Base-by-base conservation (phyloP, 2,113 vertebrate genomes). In the Spea bombifrons region DNA sequence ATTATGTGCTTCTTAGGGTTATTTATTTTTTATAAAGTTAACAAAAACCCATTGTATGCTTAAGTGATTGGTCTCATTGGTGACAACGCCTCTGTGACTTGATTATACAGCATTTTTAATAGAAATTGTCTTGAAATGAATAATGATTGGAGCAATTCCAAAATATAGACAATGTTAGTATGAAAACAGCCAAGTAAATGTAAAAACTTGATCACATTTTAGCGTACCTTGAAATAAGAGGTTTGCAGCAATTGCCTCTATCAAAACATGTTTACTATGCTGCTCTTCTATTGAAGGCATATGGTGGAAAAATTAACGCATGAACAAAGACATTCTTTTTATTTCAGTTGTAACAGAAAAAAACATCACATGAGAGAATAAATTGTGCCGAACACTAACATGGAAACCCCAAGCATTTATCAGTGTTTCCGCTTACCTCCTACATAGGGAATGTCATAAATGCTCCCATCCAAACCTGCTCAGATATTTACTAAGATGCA, bases 351-450 rank as follows among this genome's bases (percentile, higher is more conserved):
- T 64, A 71, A 65, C 65, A 65, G 15, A 64, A 64, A 78, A 55
- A 59, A 13, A 12, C 16, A 78, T 78, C 76, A 78, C 68, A 71
- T 76, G 65, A 71, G 67, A 72, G 59, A 52, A 71, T 65, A 46
- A 63, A 74, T 71, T 87, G 59, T 84, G 75, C 82, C 84, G 75
- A 83, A 85, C 70, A 73, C 83, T 89, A 80, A 78, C 84, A 83
- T 83, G 83, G 57, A 75, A 81, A 81, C 74, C 77, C 84, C 79
- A 75, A 85, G 78, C 78, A 86, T 88, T 86, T 88, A 87, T 82
- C 84, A 83, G 57, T 78, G 76, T 82, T 85, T 81, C 80, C 86
- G 82, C 80, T 49, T 84, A 84, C 86, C 86, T 88, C 88, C 89
- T 83, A 89, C 89, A 77, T 68, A 68, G 50, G 73, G 16, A 71